Evolutionary conservation across 2,113 vertebrate genomes (phyloP), one percentile per base, ranked within the genome.

Genomic region (Labeo catla): DNA sequence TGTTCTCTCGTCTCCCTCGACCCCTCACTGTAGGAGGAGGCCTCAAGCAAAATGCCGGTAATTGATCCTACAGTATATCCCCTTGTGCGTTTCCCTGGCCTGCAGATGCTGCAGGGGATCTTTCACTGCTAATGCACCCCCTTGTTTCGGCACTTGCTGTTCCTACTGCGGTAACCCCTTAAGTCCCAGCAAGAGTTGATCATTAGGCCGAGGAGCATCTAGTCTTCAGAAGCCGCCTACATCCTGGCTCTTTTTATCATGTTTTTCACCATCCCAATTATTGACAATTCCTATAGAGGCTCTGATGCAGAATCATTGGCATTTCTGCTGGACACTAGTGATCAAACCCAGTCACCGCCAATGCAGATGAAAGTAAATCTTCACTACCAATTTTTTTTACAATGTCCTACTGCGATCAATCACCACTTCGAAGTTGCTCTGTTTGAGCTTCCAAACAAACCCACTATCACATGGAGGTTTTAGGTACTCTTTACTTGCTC

Each of bases 41-140:
- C 92, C 93, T 93, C 87, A 89, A 94, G 93, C 91, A 93, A 93
- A 90, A 90, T 89, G 91, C 87, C 76, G 84, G 93, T 94, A 94
- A 95, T 94, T 95, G 93, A 94, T 95, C 93, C 90, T 92, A 87
- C 89, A 91, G 89, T 76, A 78, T 85, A 90, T 84, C 82, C 90
- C 86, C 88, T 39, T 90, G 88, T 87, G 87, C 85, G 88, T 87
- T 93, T 93, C 93, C 91, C 84, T 52, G 88, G 83, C 85, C 81
- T 86, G 19, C 83, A n/a, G 80, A 88, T 86, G 90, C 28, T 65
- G 81, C 73, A 86, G 77, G 84, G 86, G 70, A 84, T 87, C 80
- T 87, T 82, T 78, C 23, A 23, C 50, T 49, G 77, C 86, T 87
- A 65, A 86, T 72, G 4, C 39, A 77, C 80, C 59, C 54, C 76